phyloP scores from a whole-genome alignment of 2,113 vertebrate species.

The Desmodus rotundus region DNA sequence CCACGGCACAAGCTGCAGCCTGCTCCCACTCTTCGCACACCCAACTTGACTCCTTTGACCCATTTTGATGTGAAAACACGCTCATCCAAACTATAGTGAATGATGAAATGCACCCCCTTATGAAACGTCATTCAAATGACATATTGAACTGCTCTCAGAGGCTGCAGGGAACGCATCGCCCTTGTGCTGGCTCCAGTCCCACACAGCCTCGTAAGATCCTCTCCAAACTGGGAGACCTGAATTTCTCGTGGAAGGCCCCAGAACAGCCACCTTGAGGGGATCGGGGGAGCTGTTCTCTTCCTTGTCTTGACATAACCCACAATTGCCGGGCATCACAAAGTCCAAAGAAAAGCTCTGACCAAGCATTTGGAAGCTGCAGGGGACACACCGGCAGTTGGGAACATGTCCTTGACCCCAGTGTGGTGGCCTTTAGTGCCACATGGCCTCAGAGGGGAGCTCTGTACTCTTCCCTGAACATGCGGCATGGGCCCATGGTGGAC shows the following conservation, averaged over 20 bases:
- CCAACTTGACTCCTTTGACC: background rate
- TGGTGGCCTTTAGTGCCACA: too few species aligned
- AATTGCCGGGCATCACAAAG: background rate
- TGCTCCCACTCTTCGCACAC: background rate
- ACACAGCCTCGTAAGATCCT: background rate
- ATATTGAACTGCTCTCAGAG: background rate
- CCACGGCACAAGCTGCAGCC: background rate
- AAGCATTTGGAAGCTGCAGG: background rate
- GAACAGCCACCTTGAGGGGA: too few species aligned
- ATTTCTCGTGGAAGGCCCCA: too few species aligned
- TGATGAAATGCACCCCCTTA: background rate
- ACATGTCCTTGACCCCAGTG: background rate
- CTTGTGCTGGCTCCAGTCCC: background rate
- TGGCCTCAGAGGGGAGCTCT: background rate
- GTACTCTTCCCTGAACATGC: background rate
- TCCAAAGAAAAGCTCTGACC: background rate
- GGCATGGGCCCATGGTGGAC: background rate
- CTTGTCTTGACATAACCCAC: too few species aligned
- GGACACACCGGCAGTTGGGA: too few species aligned
- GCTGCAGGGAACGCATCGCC: fast-evolving
- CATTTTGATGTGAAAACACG: background rate
- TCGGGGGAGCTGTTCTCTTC: too few species aligned
- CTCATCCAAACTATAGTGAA: background rate
- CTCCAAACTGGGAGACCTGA: background rate
- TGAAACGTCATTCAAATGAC: background rate